Base-by-base conservation (phyloP, 2,113 vertebrate genomes). In the Boleophthalmus pectinirostris region DNA sequence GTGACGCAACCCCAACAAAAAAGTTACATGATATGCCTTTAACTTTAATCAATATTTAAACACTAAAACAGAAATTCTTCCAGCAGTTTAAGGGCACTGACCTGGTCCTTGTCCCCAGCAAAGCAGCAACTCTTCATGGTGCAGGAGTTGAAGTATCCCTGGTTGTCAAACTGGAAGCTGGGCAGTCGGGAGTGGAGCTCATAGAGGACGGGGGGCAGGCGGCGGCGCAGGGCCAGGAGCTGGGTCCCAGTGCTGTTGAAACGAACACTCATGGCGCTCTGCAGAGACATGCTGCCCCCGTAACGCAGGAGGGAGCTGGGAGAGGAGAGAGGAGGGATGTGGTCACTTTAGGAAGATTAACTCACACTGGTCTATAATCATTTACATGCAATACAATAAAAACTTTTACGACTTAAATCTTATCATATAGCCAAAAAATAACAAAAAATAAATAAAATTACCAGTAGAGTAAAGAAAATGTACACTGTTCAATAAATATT, bases 41-140 rank as follows among this genome's bases (percentile, higher is more conserved):
- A 29, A 29, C 29, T 29, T 6, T 38, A 38, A 5, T 38, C 9
- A 38, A 7, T 7, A 38, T 38, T 38, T 38, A 8, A 38, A 38
- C 38, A 38, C 38, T 7, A 43, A n/a, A n/a, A 43, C 6, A 21
- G 1, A 8, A 21, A n/a, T 6, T 8, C 46, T 15, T 7, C 49
- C 0, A 1, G 11, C 51, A n/a, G 51, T 54, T 54, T 8, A 2
- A 1, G 18, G 21, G 6, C 43, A 74, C 89, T 85, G 64, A 99
- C 98, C 95, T 99, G 97, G 83, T 99, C 97, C 69, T 94, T 94
- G 91, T 99, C 97, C 15, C 98, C 98, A 0, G 98, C 98, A 53
- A 99, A 99, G 78, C 98, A 99, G 94, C 97, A 99, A 90, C 98
- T 99, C 86, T 99, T 99, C 98, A 99, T 99, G 73, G 98, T 99